A percentile compares a stretch with the other conserved stretches of the same genome.
These are phyloP conservation scores for Anthoscopus minutus DNA, from an alignment of 2,113 vertebrate genomes.

Conservation along the genomic window DNA sequence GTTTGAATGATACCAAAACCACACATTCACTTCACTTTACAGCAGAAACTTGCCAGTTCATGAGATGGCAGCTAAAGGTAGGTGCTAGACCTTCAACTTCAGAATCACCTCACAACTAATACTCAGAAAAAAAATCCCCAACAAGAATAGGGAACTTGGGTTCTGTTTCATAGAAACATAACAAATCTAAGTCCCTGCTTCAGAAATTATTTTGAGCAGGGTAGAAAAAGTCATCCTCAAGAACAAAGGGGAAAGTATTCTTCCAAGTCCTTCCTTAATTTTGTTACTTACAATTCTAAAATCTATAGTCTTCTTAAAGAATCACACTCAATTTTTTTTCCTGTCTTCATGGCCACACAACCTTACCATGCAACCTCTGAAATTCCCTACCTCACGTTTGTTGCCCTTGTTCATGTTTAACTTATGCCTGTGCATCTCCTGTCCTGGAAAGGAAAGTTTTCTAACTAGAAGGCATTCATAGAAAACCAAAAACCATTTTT, in stretches of 20 bases:
- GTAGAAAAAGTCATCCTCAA: not conserved
- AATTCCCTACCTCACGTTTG: not conserved
- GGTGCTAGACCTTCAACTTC: not conserved
- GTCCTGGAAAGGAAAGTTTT: not conserved
- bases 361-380: not conserved
- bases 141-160: not conserved
- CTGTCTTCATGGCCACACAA: not conserved
- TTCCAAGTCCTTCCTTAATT: not conserved
- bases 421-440: not conserved
- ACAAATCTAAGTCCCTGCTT: not conserved
- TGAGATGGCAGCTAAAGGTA: not conserved
- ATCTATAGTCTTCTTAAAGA: not conserved
- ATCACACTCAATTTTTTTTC: rapidly evolving
- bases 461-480: not conserved
- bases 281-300: not conserved
- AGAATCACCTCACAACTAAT: not conserved
- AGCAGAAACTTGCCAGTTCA: not conserved
- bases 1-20: not conserved
- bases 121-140: not conserved
- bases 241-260: not conserved
- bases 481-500: not conserved
- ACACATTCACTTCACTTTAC: too few relatives aligned
- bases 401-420: not conserved
- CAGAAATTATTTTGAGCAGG: not conserved
- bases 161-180: not conserved